Conservation (phyloP, 2,113 vertebrate species). For the Numida meleagris region DNA sequence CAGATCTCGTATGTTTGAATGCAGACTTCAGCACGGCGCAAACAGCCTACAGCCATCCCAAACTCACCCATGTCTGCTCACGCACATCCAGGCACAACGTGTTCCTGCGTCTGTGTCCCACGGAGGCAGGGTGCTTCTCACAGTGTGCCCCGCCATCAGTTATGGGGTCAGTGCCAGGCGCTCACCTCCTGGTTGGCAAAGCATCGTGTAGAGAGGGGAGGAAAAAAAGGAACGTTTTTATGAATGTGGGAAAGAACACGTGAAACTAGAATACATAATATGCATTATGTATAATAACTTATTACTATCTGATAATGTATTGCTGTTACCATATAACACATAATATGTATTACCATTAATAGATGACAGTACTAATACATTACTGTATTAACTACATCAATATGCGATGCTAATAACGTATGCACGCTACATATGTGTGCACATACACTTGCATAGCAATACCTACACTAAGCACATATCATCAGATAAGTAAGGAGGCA, state of each 20-base stretch:
- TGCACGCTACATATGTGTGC: too few relatives aligned
- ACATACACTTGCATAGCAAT: too few relatives aligned
- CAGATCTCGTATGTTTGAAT: not conserved
- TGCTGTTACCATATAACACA: too few relatives aligned
- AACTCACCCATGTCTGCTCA: not conserved
- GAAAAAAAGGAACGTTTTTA: rapidly evolving
- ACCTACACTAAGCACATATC: not conserved
- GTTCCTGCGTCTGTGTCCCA: rapidly evolving
- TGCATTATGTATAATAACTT: not conserved
- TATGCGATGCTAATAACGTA: not conserved
- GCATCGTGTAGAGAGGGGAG: rapidly evolving
- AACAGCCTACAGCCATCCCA: not conserved
- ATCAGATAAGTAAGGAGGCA: not conserved
- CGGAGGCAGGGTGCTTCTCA: not conserved
- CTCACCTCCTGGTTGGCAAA: not conserved
- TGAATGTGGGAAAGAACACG: not conserved
- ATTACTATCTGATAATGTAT: too few relatives aligned
- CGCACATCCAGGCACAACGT: too few relatives aligned
- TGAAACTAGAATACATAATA: not conserved
- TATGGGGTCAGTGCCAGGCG: rapidly evolving
- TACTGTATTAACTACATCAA: not conserved
- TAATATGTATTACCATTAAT: not conserved
- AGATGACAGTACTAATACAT: not conserved
- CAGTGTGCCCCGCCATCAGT: rapidly evolving
- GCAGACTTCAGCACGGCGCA: rapidly evolving